Evolutionary conservation across 2,113 vertebrate genomes (phyloP).

Genomic region (Paradisaea rubra): DNA sequence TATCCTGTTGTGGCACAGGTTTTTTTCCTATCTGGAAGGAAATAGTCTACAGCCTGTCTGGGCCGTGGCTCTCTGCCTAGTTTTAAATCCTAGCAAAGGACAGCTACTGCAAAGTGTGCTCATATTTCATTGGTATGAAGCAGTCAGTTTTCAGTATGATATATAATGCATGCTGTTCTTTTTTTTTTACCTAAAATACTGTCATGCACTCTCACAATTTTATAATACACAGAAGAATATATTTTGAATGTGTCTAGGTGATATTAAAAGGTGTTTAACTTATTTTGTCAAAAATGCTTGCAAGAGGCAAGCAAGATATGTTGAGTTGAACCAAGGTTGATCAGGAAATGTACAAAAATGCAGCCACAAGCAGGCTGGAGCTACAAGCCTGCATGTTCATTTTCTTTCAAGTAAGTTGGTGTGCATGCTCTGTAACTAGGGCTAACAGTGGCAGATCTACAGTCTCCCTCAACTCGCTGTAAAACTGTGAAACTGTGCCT

Average conservation of each 20-base stretch:
- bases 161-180: background rate
- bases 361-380: background rate
- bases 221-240: background rate
- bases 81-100: background rate
- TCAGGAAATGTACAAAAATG: background rate
- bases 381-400: background rate
- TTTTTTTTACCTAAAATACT: background rate
- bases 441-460: background rate
- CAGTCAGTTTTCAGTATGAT: background rate
- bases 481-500: background rate
- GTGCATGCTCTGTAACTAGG: background rate
- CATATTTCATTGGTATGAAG: background rate
- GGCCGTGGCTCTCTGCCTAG: background rate
- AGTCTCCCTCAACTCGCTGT: background rate
- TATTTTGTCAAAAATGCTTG: background rate
- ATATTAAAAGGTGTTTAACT: background rate
- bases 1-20: background rate
- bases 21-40: background rate
- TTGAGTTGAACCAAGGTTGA: background rate
- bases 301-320: background rate
- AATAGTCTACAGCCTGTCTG: background rate
- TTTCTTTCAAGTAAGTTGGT: background rate
- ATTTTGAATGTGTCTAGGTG: background rate
- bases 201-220: background rate
- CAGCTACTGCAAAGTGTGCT: background rate